Evolutionary conservation across 2,113 vertebrate genomes (phyloP).

Genomic region (Tylochromis polylepis): DNA sequence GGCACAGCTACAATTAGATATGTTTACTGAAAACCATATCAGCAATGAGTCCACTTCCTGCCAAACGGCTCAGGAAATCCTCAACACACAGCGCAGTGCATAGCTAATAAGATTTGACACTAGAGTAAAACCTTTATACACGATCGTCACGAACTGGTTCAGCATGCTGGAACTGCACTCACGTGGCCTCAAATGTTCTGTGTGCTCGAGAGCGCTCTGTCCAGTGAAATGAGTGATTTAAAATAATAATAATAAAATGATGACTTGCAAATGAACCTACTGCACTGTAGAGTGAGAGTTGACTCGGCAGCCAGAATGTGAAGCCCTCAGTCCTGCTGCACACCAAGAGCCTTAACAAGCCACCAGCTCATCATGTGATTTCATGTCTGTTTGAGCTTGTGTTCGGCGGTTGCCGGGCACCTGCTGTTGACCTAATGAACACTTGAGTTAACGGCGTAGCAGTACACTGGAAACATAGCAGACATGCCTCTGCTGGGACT

Average conservation of each 20-base stretch:
- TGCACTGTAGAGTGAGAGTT: not conserved
- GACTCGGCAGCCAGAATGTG: not conserved
- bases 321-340: not conserved
- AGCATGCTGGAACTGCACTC: not conserved
- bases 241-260: not conserved
- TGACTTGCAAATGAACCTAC: not conserved
- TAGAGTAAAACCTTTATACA: not conserved
- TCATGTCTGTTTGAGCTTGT: not conserved
- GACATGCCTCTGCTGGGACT: not conserved
- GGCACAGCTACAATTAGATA: not conserved
- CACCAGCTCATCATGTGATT: not conserved
- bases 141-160: not conserved
- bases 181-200: slow-evolving; percentile 29
- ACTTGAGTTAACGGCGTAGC: not conserved
- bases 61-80: slow-evolving; percentile 8
- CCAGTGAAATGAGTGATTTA: not conserved
- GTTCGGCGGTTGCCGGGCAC: not conserved
- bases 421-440: not conserved
- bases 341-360: not conserved
- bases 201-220: not conserved
- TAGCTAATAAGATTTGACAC: slow-evolving; percentile 9
- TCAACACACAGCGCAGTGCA: not conserved
- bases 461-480: slow-evolving; percentile 10
- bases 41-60: not conserved
- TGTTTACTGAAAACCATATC: not conserved